phyloP scores from a whole-genome alignment of 2,888 invertebrate species.

The Chalcosyrphus nemorum region DNA sequence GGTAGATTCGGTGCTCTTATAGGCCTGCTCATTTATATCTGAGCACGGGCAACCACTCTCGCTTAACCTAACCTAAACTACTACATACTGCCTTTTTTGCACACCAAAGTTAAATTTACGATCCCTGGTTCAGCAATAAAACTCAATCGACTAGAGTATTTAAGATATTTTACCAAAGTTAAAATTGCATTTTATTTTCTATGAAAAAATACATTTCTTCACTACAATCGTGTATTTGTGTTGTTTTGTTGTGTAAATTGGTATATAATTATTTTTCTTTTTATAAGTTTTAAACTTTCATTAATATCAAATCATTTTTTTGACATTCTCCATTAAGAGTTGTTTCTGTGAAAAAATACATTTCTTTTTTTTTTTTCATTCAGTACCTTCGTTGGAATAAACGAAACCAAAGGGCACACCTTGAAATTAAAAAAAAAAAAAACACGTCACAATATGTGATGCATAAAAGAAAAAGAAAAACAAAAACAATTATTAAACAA shows the following conservation, averaged over 20 bases:
- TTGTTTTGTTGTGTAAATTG: slow-evolving; percentile 64
- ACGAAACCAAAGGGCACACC: slow-evolving; percentile 39
- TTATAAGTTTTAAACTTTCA: slow-evolving; percentile 58
- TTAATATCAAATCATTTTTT: slow-evolving; percentile 46
- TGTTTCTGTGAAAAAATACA: slow-evolving; percentile 23
- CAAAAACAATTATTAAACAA: background rate
- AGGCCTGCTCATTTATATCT: no score
- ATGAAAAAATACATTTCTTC: slow-evolving; percentile 67
- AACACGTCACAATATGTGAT: slow-evolving; percentile 22
- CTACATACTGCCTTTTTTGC: no score
- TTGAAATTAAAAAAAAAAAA: background rate
- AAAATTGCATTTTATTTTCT: slow-evolving; percentile 71
- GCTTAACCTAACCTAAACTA: no score
- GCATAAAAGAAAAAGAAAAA: background rate
- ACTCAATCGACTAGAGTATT: no score
- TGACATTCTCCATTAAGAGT: slow-evolving; percentile 17
- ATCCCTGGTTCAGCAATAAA: no score
- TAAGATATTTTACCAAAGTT: slow-evolving; percentile 53
- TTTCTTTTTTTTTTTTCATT: no score
- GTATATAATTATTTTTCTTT: slow-evolving; percentile 51
- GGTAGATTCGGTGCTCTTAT: no score
- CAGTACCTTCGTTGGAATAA: slow-evolving; percentile 45
- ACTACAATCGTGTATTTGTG: slow-evolving; percentile 55
- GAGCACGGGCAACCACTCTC: no score
- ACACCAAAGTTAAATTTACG: no score